Base-by-base conservation (phyloP, 2,888 invertebrate species). In the Tetramorium bicarinatum region DNA sequence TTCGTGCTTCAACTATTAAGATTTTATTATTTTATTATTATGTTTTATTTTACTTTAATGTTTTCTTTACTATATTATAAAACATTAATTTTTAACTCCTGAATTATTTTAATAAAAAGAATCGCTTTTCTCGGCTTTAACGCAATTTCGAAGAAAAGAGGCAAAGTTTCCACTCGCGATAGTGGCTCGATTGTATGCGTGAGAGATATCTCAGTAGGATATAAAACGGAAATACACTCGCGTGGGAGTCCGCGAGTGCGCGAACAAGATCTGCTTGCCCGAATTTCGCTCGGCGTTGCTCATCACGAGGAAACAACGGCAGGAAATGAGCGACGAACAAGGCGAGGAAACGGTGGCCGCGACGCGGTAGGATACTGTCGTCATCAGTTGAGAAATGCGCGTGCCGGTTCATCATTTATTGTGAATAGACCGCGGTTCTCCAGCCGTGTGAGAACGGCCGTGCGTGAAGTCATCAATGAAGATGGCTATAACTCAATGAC, bases 301-400 rank as follows among this genome's bases (percentile, higher is more conserved):
- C 77, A 77, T 77, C 66, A 13, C 54, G 44, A 4, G 76, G 54
- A 66, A 66, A 77, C 77, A 66, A 77, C 64, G 64, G 52, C 49
- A 41, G 64, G 34, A 52, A 64, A 18, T 52, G 75, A 62, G 4
- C 38, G 25, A 61, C 59, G 76, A 54, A 76, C 52, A 76, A 76
- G 76, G 41, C 64, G 76, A 64, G 13, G 96, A 94, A 95, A 95
- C 80, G 95, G 29, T 54, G 15, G 7, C 18, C 61, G 56, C 44
- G 29, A 4, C 21, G 34, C 21, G 34, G 4, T 8, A 21, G 49
- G 18, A 29, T 21, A 59, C 34, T 47, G 25, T 69, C 80, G 77
- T 74, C 67, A 77, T 80, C 82, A 74, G 54, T 79, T 66, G 79
- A 87, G 77, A 74, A 80, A 83, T 85, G 69, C 64, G 76, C 64